These are phyloP conservation scores for Numenius arquata DNA, from an alignment of 2,113 vertebrate genomes.

Conservation along the genomic window DNA sequence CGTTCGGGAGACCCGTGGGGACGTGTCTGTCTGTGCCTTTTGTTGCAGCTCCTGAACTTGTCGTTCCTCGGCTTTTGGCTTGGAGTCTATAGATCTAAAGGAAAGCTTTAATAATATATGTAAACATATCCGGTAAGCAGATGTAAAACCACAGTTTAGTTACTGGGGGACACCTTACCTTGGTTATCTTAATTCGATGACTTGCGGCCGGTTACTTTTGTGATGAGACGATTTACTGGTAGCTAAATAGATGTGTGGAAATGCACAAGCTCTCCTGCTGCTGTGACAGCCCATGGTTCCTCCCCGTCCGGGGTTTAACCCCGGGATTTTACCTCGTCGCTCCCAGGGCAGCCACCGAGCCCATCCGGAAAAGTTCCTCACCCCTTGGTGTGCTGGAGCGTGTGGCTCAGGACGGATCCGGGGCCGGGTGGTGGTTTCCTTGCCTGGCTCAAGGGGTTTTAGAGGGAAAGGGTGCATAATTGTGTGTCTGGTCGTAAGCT, in stretches of 20 bases:
- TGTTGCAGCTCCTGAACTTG: rapidly evolving
- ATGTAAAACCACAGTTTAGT: rapidly evolving
- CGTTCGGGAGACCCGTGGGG: rapidly evolving
- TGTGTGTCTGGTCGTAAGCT: rapidly evolving
- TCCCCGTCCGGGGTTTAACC: rapidly evolving
- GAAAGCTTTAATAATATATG: background rate
- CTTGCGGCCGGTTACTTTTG: background rate
- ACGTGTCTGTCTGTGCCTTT: background rate
- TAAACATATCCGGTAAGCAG: background rate
- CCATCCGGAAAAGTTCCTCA: background rate
- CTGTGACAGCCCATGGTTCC: background rate
- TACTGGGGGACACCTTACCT: background rate
- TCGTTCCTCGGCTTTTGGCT: background rate
- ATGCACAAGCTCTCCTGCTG: background rate
- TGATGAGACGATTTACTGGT: background rate
- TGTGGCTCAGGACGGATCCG: background rate
- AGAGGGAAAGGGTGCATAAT: rapidly evolving
- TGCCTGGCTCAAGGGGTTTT: background rate
- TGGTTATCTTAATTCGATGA: background rate
- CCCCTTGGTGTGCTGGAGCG: background rate
- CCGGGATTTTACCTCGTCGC: rapidly evolving
- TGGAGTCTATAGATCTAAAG: background rate
- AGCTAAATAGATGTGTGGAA: background rate
- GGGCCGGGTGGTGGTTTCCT: background rate
- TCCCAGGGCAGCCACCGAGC: background rate